Evolutionary conservation across 2,797 vertebrate species (phyloP).

Genomic region (Enteromius anoplus): DNA sequence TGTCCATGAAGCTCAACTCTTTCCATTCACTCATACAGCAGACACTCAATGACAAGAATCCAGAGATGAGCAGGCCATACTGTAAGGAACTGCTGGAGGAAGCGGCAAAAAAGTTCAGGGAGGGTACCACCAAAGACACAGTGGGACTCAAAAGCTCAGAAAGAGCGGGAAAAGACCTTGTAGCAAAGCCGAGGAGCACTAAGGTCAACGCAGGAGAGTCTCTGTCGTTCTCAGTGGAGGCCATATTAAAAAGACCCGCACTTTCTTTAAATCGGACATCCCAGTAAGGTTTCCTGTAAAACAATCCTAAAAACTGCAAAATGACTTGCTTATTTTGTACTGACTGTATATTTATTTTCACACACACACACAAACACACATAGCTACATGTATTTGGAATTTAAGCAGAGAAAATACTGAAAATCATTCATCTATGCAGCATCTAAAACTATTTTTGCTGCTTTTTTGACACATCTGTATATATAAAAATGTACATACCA

Average conservation of each 20-base stretch:
- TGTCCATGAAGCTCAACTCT: conserved; percentile 84
- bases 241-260: conserved; percentile 90
- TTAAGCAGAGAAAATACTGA: conserved; percentile 23
- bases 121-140: conserved; percentile 80
- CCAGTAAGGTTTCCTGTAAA: conserved; percentile 69
- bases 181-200: conserved; percentile 80
- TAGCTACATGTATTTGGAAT: conserved; percentile 11
- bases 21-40: conserved; percentile 90
- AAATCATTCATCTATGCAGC: conserved; percentile 28
- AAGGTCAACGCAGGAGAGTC: conserved; percentile 84
- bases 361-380: background rate
- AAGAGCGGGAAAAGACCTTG: conserved; percentile 82
- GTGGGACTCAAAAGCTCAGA: conserved; percentile 80
- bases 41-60: conserved; percentile 79
- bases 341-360: conserved; percentile 53
- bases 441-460: background rate
- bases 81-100: conserved; percentile 88
- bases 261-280: conserved; percentile 82
- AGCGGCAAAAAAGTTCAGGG: conserved; percentile 85
- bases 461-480: conserved; percentile 64
- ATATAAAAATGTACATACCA: conserved; percentile 58
- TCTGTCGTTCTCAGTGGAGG: conserved; percentile 95
- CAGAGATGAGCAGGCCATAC: conserved; percentile 80
- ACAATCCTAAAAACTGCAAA: background rate
- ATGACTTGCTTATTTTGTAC: conserved; percentile 21